Conservation (phyloP, 2,113 vertebrate species). For the Anarrhichthys ocellatus region DNA sequence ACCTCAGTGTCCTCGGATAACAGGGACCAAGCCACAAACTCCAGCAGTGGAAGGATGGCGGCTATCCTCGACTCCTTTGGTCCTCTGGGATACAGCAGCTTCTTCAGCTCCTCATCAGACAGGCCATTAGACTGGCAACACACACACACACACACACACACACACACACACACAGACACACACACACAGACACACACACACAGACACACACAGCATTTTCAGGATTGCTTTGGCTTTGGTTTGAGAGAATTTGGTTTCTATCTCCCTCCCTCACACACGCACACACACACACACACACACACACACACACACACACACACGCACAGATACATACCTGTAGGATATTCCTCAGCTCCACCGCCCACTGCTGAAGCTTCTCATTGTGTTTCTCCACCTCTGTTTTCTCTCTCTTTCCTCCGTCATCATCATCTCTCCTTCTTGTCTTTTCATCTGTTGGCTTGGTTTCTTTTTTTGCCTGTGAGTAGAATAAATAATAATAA, state of each 20-base stretch:
- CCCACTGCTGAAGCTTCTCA: slow-evolving; percentile 14
- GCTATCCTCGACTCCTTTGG: background rate
- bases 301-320: too few species aligned
- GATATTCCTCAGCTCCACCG: background rate
- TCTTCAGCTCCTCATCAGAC: slow-evolving; percentile 30
- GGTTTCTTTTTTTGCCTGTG: background rate
- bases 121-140: background rate
- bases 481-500: background rate
- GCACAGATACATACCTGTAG: background rate
- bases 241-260: background rate
- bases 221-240: background rate
- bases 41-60: slow-evolving; percentile 13
- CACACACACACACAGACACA: background rate
- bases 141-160: slow-evolving; percentile 16
- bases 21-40: slow-evolving; percentile 28
- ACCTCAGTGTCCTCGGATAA: slow-evolving; percentile 22
- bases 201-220: background rate
- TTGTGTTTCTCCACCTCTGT: background rate
- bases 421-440: background rate
- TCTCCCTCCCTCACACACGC: background rate
- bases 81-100: slow-evolving; percentile 12
- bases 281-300: too few species aligned
- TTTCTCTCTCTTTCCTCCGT: background rate
- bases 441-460: background rate
- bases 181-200: background rate